These are phyloP conservation scores for Pteropus rufus DNA, from an alignment of 2,797 vertebrate genomes.

Conservation along the genomic window DNA sequence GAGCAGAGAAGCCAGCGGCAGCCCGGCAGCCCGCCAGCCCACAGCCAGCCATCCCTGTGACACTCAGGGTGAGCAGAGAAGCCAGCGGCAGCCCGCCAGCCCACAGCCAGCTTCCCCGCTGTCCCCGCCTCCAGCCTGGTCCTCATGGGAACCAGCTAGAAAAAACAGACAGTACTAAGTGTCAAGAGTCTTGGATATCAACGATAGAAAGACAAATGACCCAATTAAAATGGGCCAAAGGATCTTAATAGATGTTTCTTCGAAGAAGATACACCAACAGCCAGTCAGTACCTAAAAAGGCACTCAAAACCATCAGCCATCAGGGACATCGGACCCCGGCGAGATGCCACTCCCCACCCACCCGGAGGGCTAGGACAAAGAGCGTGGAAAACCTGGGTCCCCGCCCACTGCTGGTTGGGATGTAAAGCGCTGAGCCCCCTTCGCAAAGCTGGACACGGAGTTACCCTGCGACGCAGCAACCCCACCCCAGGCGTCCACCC, in stretches of 20 bases:
- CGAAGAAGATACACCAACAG: background rate
- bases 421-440: fast-evolving
- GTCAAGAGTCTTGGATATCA: background rate
- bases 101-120: background rate
- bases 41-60: background rate
- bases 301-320: background rate
- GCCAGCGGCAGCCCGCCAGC: too few species aligned
- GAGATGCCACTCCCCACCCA: background rate
- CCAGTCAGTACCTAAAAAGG: background rate
- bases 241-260: background rate
- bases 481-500: fast-evolving
- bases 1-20: background rate
- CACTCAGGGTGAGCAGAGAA: fast-evolving
- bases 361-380: fast-evolving
- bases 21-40: background rate
- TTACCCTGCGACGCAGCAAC: fast-evolving
- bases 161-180: fast-evolving
- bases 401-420: background rate
- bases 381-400: fast-evolving
- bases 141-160: background rate
- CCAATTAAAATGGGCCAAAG: background rate
- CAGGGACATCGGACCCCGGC: background rate
- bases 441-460: background rate
- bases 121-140: background rate
- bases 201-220: background rate